Percentiles rank a stretch among this genome's conserved stretches.
Evolutionary conservation across 2,113 vertebrate genomes (phyloP).

Genomic region (Forbesichthys papilliferus): DNA sequence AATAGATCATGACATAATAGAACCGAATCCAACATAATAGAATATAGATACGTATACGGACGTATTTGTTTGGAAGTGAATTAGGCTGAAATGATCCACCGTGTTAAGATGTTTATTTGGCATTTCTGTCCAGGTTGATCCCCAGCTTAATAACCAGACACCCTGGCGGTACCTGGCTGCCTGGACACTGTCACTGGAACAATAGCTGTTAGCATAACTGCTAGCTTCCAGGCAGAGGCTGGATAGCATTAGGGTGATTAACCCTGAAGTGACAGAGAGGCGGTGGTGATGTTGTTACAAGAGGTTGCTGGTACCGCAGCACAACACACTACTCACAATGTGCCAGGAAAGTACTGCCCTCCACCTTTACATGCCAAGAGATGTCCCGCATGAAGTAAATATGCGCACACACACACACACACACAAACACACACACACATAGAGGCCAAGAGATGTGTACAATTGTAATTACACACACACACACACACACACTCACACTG

Average conservation of each 20-base stretch:
- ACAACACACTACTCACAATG: background rate
- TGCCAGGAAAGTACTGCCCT: background rate
- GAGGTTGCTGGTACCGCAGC: constrained; percentile 45
- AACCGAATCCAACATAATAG: background rate
- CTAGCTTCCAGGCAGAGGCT: constrained; percentile 41
- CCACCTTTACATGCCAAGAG: too few relatives aligned
- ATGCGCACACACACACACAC: background rate
- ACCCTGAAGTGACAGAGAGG: constrained; percentile 43
- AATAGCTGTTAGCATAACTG: constrained; percentile 19
- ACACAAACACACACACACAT: background rate
- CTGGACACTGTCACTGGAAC: constrained; percentile 34
- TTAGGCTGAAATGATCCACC: background rate
- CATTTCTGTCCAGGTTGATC: constrained; percentile 26
- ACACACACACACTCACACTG: background rate
- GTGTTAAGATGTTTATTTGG: constrained; percentile 21
- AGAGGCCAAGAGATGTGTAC: too few relatives aligned
- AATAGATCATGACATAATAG: background rate
- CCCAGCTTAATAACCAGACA: constrained; percentile 12
- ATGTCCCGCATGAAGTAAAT: too few relatives aligned
- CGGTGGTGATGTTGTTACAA: constrained; percentile 39
- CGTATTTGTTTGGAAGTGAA: background rate
- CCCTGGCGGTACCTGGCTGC: constrained; percentile 22
- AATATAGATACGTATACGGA: too few relatives aligned
- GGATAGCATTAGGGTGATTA: constrained; percentile 24
- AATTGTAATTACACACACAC: too few relatives aligned